Percentiles rank a stretch among this genome's conserved stretches.
phyloP scores from a whole-genome alignment of 2,888 invertebrate species.

The Drosophila testacea region DNA sequence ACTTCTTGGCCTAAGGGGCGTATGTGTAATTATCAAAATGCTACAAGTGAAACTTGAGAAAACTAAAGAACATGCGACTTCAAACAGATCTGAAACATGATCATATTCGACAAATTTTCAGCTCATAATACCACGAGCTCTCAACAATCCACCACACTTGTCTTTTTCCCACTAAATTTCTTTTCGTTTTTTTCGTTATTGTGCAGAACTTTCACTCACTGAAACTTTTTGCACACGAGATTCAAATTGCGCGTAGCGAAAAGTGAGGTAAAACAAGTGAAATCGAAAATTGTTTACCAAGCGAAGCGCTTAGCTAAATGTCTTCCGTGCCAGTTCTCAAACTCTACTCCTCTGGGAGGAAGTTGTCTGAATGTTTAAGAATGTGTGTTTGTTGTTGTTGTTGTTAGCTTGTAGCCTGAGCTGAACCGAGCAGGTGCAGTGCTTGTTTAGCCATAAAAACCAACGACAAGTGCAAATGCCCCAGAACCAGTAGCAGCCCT shows the following conservation, averaged over 20 bases:
- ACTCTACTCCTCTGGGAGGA: constrained; percentile 59
- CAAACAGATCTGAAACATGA: constrained; percentile 27
- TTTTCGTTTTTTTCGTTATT: neutral
- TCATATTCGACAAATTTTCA: constrained; percentile 44
- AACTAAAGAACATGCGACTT: constrained; percentile 28
- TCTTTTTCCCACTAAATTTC: constrained; percentile 6
- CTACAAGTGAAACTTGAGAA: constrained; percentile 40
- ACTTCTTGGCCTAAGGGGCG: constrained; percentile 24
- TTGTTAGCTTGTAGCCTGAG: constrained; percentile 33
- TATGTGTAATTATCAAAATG: constrained; percentile 48
- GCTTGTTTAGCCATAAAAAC: constrained; percentile 69
- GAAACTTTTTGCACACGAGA: constrained; percentile 68
- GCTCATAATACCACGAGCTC: constrained; percentile 19
- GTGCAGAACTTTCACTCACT: constrained; percentile 60
- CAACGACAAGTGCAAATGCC: constrained; percentile 70
- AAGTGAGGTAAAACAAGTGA: constrained; percentile 42
- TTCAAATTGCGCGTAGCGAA: constrained; percentile 47
- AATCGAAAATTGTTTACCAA: constrained; percentile 80
- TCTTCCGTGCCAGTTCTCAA: constrained; percentile 75
- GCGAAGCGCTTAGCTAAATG: constrained; percentile 79
- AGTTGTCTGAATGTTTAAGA: constrained; percentile 52
- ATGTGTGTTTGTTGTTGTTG: constrained; percentile 10
- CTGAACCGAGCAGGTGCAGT: constrained; percentile 66
- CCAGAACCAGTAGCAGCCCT: constrained; percentile 23
- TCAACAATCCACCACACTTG: neutral